phyloP scores from a whole-genome alignment of 2,888 invertebrate genomes.

The Trichacis sp. region DNA sequence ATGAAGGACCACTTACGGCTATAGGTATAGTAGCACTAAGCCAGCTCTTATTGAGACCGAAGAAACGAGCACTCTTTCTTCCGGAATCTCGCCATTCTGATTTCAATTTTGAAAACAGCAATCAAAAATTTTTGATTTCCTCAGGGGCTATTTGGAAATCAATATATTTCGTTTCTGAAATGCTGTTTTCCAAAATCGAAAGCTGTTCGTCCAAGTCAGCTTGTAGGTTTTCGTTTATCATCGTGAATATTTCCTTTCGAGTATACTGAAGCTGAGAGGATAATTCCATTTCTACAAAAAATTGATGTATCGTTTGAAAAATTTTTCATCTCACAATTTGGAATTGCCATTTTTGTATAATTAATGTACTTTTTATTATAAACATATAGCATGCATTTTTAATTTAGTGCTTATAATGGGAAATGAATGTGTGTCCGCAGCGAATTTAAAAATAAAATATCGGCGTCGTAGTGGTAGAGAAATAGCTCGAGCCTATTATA shows the following conservation, averaged over 20 bases:
- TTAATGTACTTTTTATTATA: too few relatives aligned
- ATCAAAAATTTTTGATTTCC: neutral
- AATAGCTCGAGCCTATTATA: too few relatives aligned
- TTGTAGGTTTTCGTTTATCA: neutral
- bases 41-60: neutral
- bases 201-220: neutral
- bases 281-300: neutral
- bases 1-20: too few relatives aligned
- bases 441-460: too few relatives aligned
- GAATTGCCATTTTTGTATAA: too few relatives aligned
- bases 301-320: too few relatives aligned
- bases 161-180: neutral
- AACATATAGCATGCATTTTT: too few relatives aligned
- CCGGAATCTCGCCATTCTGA: neutral
- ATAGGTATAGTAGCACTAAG: neutral
- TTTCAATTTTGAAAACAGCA: neutral
- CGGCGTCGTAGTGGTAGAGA: too few relatives aligned
- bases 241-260: neutral
- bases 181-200: neutral
- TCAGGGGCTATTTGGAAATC: neutral
- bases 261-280: neutral
- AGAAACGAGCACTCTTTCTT: neutral
- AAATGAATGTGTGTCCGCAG: too few relatives aligned
- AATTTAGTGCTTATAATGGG: too few relatives aligned
- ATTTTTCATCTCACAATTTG: too few relatives aligned